These are phyloP conservation scores for Glaucomys volans DNA, from an alignment of 2,113 vertebrate genomes.

Conservation along the genomic window DNA sequence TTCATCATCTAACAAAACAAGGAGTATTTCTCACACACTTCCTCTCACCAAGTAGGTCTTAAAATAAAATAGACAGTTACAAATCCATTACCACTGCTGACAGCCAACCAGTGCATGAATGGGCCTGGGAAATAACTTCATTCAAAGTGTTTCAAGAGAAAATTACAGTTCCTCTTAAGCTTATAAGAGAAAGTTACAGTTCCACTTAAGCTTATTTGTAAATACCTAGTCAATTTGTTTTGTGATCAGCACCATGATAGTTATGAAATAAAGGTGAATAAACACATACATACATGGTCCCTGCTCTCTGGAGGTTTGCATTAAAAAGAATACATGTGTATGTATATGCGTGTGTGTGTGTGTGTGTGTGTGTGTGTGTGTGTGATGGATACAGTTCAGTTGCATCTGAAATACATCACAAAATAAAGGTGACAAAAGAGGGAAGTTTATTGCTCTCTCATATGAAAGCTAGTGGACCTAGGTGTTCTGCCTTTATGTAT, in stretches of 20 bases:
- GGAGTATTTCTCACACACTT: not conserved
- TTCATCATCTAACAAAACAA: not conserved
- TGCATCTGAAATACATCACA: not conserved
- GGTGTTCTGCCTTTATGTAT: not conserved
- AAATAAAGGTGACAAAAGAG: not conserved
- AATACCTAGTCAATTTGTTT: too few species aligned
- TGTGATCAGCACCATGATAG: not conserved
- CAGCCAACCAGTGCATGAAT: not conserved
- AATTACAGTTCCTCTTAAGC: not conserved
- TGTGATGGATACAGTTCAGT: not conserved
- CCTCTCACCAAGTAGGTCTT: not conserved
- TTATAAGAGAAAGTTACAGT: constrained; percentile 32
- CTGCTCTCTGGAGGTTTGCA: not conserved
- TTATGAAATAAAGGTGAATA: not conserved
- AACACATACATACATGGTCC: not conserved
- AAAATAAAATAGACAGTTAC: not conserved
- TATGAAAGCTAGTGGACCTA: not conserved
- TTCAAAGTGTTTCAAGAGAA: not conserved
- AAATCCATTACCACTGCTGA: not conserved
- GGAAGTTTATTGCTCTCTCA: not conserved
- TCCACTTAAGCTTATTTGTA: not conserved
- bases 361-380: too few species aligned
- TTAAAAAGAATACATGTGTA: not conserved
- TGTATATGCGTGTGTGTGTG: too few species aligned
- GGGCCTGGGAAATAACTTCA: not conserved